phyloP scores from a whole-genome alignment of 2,888 invertebrate species.

The Lissocephala sabroskyi region DNA sequence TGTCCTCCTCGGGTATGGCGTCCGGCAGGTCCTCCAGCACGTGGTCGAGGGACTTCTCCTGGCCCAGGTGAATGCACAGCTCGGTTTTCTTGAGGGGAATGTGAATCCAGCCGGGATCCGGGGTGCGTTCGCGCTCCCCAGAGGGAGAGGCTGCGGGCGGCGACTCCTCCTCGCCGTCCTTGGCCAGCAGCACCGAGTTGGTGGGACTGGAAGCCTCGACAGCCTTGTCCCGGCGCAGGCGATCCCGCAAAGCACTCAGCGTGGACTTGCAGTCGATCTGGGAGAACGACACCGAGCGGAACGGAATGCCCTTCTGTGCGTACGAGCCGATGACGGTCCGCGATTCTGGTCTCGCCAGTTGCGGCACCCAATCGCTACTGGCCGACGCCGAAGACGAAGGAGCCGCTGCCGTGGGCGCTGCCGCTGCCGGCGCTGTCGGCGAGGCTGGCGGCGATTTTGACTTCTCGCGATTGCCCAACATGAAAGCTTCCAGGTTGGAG shows the following conservation, averaged over 20 bases:
- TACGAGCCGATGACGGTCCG: conserved; percentile 77
- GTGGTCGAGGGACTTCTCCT: conserved; percentile 63
- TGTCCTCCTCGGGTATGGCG: conserved; percentile 67
- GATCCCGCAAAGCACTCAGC: conserved; percentile 67
- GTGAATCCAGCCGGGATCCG: conserved; percentile 59
- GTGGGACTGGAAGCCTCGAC: conserved; percentile 53
- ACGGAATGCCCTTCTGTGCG: conserved; percentile 80
- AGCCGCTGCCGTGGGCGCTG: conserved; percentile 8
- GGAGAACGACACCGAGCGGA: conserved; percentile 89
- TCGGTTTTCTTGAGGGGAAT: conserved; percentile 64
- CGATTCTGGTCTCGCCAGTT: conserved; percentile 76
- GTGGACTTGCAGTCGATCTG: conserved; percentile 82
- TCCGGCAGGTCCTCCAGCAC: conserved; percentile 61
- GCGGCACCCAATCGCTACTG: conserved; percentile 66
- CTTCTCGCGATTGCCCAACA: conserved; percentile 58
- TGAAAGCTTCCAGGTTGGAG: conserved; percentile 67
- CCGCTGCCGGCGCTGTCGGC: conserved; percentile 15
- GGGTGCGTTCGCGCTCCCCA: too few relatives aligned
- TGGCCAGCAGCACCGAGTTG: conserved; percentile 42
- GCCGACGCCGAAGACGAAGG: too few relatives aligned
- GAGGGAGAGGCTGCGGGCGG: too few relatives aligned
- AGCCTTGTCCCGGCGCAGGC: conserved; percentile 64
- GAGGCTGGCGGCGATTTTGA: conserved; percentile 57
- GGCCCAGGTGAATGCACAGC: conserved; percentile 57
- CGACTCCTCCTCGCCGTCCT: conserved; percentile 39